These are phyloP conservation scores for Podotricha telesiphe DNA, from an alignment of 2,888 invertebrate genomes.

Conservation along the genomic window DNA sequence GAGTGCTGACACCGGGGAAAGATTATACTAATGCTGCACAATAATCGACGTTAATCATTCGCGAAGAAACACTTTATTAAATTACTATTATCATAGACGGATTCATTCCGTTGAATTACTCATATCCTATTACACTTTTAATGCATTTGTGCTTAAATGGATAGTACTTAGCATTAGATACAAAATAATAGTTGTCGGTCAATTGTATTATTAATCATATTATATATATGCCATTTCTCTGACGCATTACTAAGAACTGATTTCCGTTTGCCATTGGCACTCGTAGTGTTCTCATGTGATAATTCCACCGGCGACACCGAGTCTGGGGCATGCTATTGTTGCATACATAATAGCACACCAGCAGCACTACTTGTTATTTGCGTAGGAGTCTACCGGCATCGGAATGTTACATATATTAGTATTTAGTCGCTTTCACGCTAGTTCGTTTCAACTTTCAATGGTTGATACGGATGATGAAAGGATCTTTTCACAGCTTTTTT, in stretches of 20 bases:
- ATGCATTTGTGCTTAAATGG: conserved; percentile 16
- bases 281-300: conserved; percentile 55
- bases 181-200: not conserved
- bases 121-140: conserved; percentile 15
- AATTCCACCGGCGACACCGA: conserved; percentile 71
- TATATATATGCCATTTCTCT: conserved; percentile 20
- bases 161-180: not conserved
- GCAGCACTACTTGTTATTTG: conserved; percentile 50
- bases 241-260: conserved; percentile 37
- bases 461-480: too few species aligned
- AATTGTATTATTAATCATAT: conserved; percentile 16
- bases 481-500: too few species aligned
- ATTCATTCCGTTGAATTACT: conserved; percentile 23
- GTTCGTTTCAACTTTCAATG: too few species aligned
- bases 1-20: conserved; percentile 57
- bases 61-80: conserved; percentile 41
- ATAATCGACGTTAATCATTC: conserved; percentile 44
- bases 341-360: conserved; percentile 64
- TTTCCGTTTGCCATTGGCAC: conserved; percentile 46
- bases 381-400: conserved; percentile 45
- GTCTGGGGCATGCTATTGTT: conserved; percentile 71
- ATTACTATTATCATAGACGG: conserved; percentile 34
- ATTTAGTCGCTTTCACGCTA: not conserved
- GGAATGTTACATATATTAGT: not conserved
- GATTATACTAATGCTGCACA: conserved; percentile 48